Conservation (phyloP, 2,113 vertebrate genomes). For the Amphiprion percula region DNA sequence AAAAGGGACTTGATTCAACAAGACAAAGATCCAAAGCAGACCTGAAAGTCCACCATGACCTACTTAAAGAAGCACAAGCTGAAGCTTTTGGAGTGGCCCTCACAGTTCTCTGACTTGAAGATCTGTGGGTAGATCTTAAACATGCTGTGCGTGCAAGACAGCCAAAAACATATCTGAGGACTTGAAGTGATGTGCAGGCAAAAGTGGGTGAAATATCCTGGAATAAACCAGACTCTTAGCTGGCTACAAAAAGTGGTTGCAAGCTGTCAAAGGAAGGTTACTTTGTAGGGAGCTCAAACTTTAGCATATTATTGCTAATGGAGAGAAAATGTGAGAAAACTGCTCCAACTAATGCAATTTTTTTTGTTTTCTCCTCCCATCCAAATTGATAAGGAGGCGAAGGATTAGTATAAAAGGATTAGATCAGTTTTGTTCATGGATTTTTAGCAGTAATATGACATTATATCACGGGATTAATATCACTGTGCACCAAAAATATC, state of each 20-base stretch:
- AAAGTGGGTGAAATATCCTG: slow-evolving; percentile 15
- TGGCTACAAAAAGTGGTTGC: neutral
- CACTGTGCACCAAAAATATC: neutral
- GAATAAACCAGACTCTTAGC: neutral
- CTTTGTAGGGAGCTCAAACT: neutral
- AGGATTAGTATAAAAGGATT: neutral
- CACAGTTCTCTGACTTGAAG: slow-evolving; percentile 12
- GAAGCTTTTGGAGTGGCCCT: slow-evolving; percentile 7
- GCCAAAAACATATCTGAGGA: slow-evolving; percentile 5
- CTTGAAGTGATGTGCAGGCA: neutral
- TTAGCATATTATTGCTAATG: too few relatives aligned
- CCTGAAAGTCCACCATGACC: slow-evolving; percentile 6
- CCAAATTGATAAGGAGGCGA: too few relatives aligned
- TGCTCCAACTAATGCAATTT: too few relatives aligned
- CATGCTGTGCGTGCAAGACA: slow-evolving; percentile 2
- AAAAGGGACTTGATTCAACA: neutral
- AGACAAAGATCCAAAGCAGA: neutral
- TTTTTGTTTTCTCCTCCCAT: too few relatives aligned
- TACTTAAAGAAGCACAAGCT: slow-evolving; percentile 19
- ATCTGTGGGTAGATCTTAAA: slow-evolving; percentile 13
- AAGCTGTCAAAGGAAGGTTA: neutral
- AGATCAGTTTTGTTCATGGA: neutral
- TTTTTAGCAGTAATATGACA: neutral
- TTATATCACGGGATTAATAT: neutral
- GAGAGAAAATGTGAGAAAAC: too few relatives aligned